A percentile compares a stretch with the other conserved stretches of the same genome.
Evolutionary conservation across 2,113 vertebrate genomes (phyloP).

Genomic region (Brachypteracias leptosomus): DNA sequence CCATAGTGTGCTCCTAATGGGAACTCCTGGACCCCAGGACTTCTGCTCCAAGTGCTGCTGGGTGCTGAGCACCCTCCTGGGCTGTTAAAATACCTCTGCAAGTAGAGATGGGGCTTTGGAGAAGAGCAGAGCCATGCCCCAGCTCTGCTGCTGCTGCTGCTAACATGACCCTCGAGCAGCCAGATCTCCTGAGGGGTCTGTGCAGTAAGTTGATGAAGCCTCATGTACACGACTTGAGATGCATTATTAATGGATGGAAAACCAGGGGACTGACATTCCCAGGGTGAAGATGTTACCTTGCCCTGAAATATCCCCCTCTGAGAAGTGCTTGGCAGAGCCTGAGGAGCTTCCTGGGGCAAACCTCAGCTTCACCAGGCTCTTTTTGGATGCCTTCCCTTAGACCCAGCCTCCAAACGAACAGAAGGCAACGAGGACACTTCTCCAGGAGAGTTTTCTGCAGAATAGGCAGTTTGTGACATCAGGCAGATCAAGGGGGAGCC

Average conservation of each 20-base stretch:
- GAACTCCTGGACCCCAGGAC: not conserved
- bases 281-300: not conserved
- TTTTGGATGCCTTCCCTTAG: too few species aligned
- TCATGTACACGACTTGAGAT: rapidly evolving
- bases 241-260: rapidly evolving
- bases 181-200: not conserved
- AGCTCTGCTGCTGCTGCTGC: not conserved
- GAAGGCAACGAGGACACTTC: constrained; percentile 27
- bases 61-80: not conserved
- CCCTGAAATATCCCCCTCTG: not conserved
- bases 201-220: not conserved
- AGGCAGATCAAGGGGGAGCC: not conserved
- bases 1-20: rapidly evolving
- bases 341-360: not conserved
- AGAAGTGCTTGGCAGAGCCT: not conserved
- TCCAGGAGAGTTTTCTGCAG: constrained; percentile 20
- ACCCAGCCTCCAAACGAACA: not conserved
- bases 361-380: not conserved
- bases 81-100: not conserved
- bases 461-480: constrained; percentile 42
- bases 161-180: not conserved
- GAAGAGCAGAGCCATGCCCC: not conserved
- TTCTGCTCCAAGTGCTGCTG: not conserved
- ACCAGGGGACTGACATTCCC: not conserved
- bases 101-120: not conserved